Base-by-base conservation (phyloP, 2,113 vertebrate species). In the Boulengeromyrus knoepffleri region DNA sequence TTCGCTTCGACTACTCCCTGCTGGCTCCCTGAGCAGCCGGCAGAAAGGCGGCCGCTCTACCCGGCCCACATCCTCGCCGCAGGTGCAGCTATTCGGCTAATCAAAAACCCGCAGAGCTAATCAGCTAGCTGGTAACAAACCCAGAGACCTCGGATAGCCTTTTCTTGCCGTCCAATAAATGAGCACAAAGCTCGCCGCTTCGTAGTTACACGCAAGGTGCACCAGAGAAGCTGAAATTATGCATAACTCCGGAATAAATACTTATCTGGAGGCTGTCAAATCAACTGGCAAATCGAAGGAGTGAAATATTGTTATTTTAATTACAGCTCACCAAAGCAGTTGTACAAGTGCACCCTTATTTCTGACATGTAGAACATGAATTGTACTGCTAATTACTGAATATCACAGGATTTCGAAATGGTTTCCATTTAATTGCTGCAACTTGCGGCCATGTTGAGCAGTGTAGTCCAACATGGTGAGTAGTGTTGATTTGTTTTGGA, bases 41-140 rank as follows among this genome's bases (percentile, higher is more conserved):
- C 85, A 39, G 85, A 87, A 15, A 53, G 19, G 27, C 50, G 5
- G 0, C n/a, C 5, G 31, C 50, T 17, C 27, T 39, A 87, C 12
- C 85, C 50, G 15, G 85, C 50, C 50, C 85, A 87, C 85, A 15
- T 87, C n/a, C 31, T 87, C 49, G 31, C 85, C 15, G 17, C 50
- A 27, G 50, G 85, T 36, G 27, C 13, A 15, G 24, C 7, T n/a
- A 27, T 53, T n/a, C 50, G 50, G 13, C 50, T 87, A 87, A 87
- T 87, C 85, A 87, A 87, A 87, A 87, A 31, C 49, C 27, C 15
- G 5, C 50, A 13, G 49, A 53, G 85, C 85, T 87, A 87, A 87
- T 87, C 85, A 52, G 24, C 85, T 49, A 1, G 46, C 83, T 49
- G 42, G 45, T 12, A 21, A 47, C 83, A 85, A 85, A 85, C 42